phyloP scores from a whole-genome alignment of 2,888 invertebrate genomes.

The Chrysotoxum bicinctum region DNA sequence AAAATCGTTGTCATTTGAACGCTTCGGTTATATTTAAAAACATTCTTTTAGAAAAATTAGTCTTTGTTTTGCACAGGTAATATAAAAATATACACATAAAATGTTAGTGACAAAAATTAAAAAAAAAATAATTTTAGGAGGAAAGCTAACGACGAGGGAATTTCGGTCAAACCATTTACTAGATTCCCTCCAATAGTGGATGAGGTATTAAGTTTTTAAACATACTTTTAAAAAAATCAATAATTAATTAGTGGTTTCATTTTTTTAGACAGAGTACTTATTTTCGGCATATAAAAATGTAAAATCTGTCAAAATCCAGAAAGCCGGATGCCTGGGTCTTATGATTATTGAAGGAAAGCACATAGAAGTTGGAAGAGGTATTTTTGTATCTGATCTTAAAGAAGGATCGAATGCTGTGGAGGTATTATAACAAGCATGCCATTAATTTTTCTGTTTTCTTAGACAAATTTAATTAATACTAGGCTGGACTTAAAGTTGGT shows the following conservation, averaged over 20 bases:
- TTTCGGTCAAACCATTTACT: conserved; percentile 94
- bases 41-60: conserved; percentile 90
- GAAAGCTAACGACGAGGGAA: conserved; percentile 83
- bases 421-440: conserved; percentile 82
- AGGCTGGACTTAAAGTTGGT: conserved; percentile 97
- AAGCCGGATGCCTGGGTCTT: conserved; percentile 90
- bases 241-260: not conserved
- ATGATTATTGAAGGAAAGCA: conserved; percentile 98
- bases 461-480: conserved; percentile 76
- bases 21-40: conserved; percentile 98
- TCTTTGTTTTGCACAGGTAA: conserved; percentile 92
- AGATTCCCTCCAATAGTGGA: conserved; percentile 93
- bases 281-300: conserved; percentile 60
- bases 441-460: not conserved
- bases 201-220: conserved; percentile 85
- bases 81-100: too few relatives aligned
- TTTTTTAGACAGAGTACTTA: conserved; percentile 60
- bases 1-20: conserved; percentile 97
- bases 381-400: conserved; percentile 96
- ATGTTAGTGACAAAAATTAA: too few relatives aligned
- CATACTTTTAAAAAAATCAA: not conserved
- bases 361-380: conserved; percentile 94
- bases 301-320: conserved; percentile 89
- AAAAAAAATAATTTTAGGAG: conserved; percentile 76
- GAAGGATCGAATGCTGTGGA: conserved; percentile 93